Evolutionary conservation across 2,797 vertebrate genomes (phyloP).

Genomic region (Catamblyrhynchus diadema): DNA sequence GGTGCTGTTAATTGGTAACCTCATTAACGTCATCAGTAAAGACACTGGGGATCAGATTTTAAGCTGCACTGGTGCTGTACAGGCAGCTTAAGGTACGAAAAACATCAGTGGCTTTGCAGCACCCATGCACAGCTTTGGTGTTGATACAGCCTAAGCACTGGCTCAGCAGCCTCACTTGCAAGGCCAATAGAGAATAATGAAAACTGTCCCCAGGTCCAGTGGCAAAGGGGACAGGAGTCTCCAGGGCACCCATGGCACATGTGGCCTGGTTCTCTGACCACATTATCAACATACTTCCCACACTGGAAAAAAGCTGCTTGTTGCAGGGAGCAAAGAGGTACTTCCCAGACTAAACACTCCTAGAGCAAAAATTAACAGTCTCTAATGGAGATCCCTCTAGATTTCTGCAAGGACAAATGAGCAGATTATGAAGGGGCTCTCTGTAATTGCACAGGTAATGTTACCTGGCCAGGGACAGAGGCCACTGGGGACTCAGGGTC

Average conservation of each 20-base stretch:
- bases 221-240: neutral
- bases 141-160: neutral
- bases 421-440: neutral
- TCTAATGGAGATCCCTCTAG: neutral
- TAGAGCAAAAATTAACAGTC: neutral
- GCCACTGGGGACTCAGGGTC: neutral
- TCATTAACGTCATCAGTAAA: conserved; percentile 29
- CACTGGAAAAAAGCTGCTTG: neutral
- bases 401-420: neutral
- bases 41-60: conserved; percentile 9
- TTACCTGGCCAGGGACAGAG: neutral
- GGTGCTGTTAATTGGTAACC: conserved; percentile 36
- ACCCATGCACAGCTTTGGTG: neutral
- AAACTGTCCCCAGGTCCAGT: neutral
- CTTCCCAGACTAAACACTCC: neutral
- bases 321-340: neutral
- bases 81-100: neutral
- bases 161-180: neutral
- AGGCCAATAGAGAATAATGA: neutral
- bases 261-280: neutral
- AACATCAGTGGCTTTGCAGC: neutral
- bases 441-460: neutral
- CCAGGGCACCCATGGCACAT: fast-evolving
- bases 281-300: neutral
- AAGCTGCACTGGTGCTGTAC: neutral